Evolutionary conservation across 1,140 invertebrate species (phyloP).

Genomic region (Hylaeus anthracinus): DNA sequence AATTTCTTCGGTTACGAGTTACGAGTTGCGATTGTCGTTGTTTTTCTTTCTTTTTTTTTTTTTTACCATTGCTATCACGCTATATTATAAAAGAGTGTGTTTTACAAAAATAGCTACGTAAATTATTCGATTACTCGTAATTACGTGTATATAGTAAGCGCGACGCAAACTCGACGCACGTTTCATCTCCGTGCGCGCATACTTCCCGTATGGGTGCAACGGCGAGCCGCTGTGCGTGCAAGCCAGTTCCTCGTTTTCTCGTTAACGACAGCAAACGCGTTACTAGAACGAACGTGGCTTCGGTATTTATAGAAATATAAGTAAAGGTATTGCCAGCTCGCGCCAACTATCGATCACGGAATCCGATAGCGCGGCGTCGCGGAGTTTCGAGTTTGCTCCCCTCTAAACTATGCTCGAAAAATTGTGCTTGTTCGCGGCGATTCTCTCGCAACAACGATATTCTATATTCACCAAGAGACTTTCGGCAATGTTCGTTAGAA

Average conservation of each 20-base stretch:
- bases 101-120: not conserved
- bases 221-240: not conserved
- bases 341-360: not conserved
- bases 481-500: not conserved
- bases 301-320: conserved; percentile 72
- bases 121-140: not conserved
- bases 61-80: not conserved
- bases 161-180: not conserved
- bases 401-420: not conserved
- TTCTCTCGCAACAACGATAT: no score
- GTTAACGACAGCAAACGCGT: not conserved
- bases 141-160: not conserved
- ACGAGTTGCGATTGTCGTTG: not conserved
- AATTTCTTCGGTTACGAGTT: no score
- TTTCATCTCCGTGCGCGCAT: not conserved
- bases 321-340: conserved; percentile 44
- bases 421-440: not conserved
- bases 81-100: conserved; percentile 14
- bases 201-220: not conserved
- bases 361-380: not conserved
- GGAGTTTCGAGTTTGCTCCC: not conserved
- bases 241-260: not conserved
- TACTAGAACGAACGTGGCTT: conserved; percentile 36
- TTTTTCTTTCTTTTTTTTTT: not conserved
- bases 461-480: no score